These are phyloP conservation scores for Micromys minutus DNA, from an alignment of 2,113 vertebrate genomes.

Conservation along the genomic window DNA sequence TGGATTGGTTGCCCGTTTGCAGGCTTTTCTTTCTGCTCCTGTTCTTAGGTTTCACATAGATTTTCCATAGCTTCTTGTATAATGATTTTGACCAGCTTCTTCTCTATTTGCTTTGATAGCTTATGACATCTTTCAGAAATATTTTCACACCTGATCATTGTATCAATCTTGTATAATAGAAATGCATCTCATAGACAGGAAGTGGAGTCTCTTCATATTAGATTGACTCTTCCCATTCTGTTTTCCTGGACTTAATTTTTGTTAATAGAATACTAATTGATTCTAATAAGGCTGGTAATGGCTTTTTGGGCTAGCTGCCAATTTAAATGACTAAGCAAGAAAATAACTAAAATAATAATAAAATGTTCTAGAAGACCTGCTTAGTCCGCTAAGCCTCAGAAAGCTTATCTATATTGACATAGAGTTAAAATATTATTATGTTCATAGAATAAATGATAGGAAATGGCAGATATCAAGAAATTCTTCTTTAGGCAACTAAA, in stretches of 20 bases:
- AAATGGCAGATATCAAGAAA: background rate
- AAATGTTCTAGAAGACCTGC: conserved; percentile 44
- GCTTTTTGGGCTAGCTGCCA: conserved; percentile 35
- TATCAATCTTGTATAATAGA: conserved; percentile 8
- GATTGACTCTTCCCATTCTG: conserved; percentile 34
- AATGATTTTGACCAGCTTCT: conserved; percentile 1
- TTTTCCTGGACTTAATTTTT: conserved; percentile 58
- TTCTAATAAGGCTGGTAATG: conserved; percentile 52
- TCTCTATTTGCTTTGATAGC: background rate
- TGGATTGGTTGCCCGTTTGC: background rate
- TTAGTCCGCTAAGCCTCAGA: conserved; percentile 20
- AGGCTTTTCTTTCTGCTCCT: background rate
- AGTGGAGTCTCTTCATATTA: conserved; percentile 34
- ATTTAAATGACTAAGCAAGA: conserved; percentile 54
- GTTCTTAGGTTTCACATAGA: background rate
- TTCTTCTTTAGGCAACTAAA: conserved; percentile 3
- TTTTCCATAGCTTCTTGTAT: background rate
- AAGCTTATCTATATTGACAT: background rate
- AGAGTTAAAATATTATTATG: background rate
- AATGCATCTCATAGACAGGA: conserved; percentile 44
- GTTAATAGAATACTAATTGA: conserved; percentile 56
- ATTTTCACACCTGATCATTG: conserved; percentile 41
- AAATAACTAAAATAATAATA: conserved; percentile 59
- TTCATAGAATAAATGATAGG: background rate
- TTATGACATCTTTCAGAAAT: conserved; percentile 46